Base-by-base conservation (phyloP, 2,888 invertebrate species). In the Phania funesta region DNA sequence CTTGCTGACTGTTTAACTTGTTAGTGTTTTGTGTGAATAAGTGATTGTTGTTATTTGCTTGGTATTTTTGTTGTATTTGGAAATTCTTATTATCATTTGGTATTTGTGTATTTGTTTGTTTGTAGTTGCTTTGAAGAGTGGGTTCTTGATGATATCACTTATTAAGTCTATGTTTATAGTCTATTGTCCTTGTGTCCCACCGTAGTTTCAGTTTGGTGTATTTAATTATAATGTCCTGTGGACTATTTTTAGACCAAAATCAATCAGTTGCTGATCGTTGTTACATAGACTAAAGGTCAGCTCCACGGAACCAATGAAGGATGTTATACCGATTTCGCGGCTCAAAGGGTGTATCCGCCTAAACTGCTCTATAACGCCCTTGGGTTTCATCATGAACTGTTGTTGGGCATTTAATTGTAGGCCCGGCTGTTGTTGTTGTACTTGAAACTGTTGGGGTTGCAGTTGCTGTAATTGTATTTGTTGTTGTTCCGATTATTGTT, bases 191-290 rank as follows among this genome's bases (percentile, higher is more conserved):
- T 16, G n/a, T 52, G 52, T 26, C 22, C 48, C 22, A 48, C 7
- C 26, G 32, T 5, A 54, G 32, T 54, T 54, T 54, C 9, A 32
- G 54, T 54, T 54, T 32, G 18, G 54, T 32, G 32, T 54, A 54
- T 54, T 54, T 54, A 32, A 54, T 32, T 54, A 54, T 54, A 32
- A 54, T 54, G 16, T 52, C 24, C 13, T 50, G 24, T 18, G 13
- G 22, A 41, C 11, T 60, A 60, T 60, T 11, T 35, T 20, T n/a
- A 58, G 20, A 13, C 35, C 22, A 20, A 35, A 38, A 38, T 35
- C 20, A 3, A n/a, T 58, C 18, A 58, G 38, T n/a, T 58, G 58
- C 52, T n/a, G 52, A 52, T 52, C 26, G n/a, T 52, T 52, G 22
- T 48, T 48, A 22, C 48, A 48, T 22, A 48, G 13, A 22, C 20